Conservation (phyloP, 2,888 invertebrate genomes). For the Lamellibrachia satsuma region DNA sequence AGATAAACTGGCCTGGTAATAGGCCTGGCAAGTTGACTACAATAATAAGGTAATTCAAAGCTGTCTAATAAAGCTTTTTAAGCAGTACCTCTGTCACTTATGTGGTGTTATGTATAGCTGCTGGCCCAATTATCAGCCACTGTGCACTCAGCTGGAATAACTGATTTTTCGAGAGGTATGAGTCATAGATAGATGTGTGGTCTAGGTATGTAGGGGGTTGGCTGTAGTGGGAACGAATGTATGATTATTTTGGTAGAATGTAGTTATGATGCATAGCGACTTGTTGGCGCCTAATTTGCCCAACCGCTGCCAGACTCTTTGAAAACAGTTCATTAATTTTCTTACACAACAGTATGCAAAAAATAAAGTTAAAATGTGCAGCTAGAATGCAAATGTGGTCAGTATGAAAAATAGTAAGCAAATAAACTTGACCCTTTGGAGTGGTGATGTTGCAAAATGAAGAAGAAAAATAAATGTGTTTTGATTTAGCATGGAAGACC, state of each 20-base stretch:
- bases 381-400: no score
- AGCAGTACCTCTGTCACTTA: neutral
- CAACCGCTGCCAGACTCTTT: no score
- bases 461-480: no score
- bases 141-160: neutral
- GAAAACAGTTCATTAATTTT: no score
- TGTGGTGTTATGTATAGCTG: neutral
- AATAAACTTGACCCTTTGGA: no score
- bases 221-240: neutral
- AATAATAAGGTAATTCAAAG: slow-evolving; percentile 6
- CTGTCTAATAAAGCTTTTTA: neutral
- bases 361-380: no score
- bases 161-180: neutral
- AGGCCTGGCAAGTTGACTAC: neutral
- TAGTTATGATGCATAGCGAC: neutral
- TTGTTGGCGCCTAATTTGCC: no score
- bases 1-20: neutral
- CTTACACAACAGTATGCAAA: no score
- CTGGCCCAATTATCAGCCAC: slow-evolving; percentile 10
- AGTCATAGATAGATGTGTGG: neutral
- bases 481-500: no score
- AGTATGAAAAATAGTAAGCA: no score
- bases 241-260: neutral
- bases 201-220: neutral
- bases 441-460: no score